Percentiles rank a stretch among this genome's conserved stretches.
Conservation (phyloP, 1,140 invertebrate species). For the Nephotettix cincticeps region DNA sequence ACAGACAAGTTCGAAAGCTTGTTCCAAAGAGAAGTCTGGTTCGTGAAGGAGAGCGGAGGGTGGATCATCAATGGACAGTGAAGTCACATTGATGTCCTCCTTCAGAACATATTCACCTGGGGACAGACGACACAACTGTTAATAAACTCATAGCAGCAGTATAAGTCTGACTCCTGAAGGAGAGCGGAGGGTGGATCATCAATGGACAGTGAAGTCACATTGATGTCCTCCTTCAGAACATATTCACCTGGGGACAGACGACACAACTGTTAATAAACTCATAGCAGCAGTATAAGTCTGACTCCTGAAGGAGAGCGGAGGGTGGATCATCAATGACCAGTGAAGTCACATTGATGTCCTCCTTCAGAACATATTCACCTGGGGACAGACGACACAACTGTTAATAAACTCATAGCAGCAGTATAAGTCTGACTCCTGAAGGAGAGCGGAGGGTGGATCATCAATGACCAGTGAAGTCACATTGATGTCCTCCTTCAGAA, state of each 20-base stretch:
- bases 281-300: no score
- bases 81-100: slow-evolving; percentile 43
- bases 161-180: slow-evolving; percentile 45
- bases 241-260: slow-evolving; percentile 61
- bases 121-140: no score
- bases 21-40: slow-evolving; percentile 61
- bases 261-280: no score
- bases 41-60: slow-evolving; percentile 31
- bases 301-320: slow-evolving; percentile 29
- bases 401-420: no score
- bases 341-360: slow-evolving; percentile 41
- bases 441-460: slow-evolving; percentile 29
- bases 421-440: slow-evolving; percentile 46
- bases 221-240: slow-evolving; percentile 54
- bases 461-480: slow-evolving; percentile 1
- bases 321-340: slow-evolving; percentile 23
- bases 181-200: slow-evolving; percentile 30
- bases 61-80: slow-evolving; percentile 19
- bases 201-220: slow-evolving; percentile 2
- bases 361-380: slow-evolving; percentile 63
- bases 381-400: no score
- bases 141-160: no score
- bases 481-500: slow-evolving; percentile 53
- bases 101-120: slow-evolving; percentile 63
- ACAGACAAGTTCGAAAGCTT: slow-evolving; percentile 68